Base-by-base conservation (phyloP, 1,140 invertebrate species). In the Colletes latitarsis region DNA sequence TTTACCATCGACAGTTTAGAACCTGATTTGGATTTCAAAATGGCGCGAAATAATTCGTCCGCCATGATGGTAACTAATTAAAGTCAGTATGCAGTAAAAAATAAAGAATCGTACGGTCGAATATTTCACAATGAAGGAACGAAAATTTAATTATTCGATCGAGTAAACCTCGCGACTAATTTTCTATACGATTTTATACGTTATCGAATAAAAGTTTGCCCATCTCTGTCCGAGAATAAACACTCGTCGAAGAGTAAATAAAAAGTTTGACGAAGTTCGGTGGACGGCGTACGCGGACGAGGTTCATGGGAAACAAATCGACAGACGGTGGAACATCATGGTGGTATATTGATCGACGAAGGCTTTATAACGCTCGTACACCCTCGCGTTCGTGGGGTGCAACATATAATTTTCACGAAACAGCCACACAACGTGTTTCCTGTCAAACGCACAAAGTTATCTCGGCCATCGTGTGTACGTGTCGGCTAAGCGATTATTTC, bases 291-390 rank as follows among this genome's bases (percentile, higher is more conserved):
- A 30, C 12, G 15, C 10, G 6, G 62, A 19, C 46, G 19, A 9
- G 21, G 12, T 53, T 79, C 39, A 64, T 49, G 69, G 58, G 69
- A 79, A 73, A 79, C 69, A 79, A 79, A 79, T 79, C 69, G 69
- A 73, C 49, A 46, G 58, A 79, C 60, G 69, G 68, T 30, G 46
- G 57, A 63, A 62, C 68, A 55, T 30, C 57, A 62, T 78, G 75
- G 46, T 53, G 77, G 60, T 55, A 72, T 79, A 79, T 79, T 72
- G 77, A 79, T 79, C 77, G 77, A 64, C 77, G 49, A 77, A 46
- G 41, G 69, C 19, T 73, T 64, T 71, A 55, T 63, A 71, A 78
- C 49, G 57, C 3, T 21, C 49, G 77, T 73, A 72, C 77, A 64
- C 77, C 69, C 77, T 64, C 60, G 60, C 41, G 17, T 53, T 14